These are phyloP conservation scores for Archilochus colubris DNA, from an alignment of 2,113 vertebrate species.

Conservation along the genomic window DNA sequence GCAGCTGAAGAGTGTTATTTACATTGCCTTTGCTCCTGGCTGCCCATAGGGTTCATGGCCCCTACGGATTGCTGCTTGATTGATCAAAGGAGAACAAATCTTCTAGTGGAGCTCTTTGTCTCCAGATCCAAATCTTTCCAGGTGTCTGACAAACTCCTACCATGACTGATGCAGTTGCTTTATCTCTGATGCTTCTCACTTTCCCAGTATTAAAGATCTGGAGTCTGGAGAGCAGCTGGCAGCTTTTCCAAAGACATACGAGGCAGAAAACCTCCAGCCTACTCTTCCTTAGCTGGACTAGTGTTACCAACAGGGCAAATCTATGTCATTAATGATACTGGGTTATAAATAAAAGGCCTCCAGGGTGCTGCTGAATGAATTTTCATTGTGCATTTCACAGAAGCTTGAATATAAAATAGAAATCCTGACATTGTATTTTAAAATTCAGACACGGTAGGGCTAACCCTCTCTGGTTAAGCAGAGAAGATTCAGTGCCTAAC, in stretches of 20 bases:
- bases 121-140: not conserved
- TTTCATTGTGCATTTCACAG: not conserved
- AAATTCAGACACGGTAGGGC: not conserved
- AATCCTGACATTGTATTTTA: not conserved
- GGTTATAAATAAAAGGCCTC: not conserved
- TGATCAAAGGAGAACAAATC: not conserved
- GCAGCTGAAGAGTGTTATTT: not conserved
- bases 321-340: not conserved
- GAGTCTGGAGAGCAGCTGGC: not conserved
- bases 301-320: not conserved
- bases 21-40: not conserved
- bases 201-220: not conserved
- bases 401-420: not conserved
- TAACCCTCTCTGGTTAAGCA: not conserved
- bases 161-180: not conserved
- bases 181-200: not conserved
- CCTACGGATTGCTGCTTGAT: not conserved
- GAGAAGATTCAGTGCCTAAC: not conserved
- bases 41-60: not conserved
- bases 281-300: not conserved
- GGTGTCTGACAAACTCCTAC: not conserved
- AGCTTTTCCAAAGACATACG: not conserved
- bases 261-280: not conserved
- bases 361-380: not conserved
- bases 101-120: not conserved